These are phyloP conservation scores for Solea solea DNA, from an alignment of 2,113 vertebrate genomes.

Conservation along the genomic window DNA sequence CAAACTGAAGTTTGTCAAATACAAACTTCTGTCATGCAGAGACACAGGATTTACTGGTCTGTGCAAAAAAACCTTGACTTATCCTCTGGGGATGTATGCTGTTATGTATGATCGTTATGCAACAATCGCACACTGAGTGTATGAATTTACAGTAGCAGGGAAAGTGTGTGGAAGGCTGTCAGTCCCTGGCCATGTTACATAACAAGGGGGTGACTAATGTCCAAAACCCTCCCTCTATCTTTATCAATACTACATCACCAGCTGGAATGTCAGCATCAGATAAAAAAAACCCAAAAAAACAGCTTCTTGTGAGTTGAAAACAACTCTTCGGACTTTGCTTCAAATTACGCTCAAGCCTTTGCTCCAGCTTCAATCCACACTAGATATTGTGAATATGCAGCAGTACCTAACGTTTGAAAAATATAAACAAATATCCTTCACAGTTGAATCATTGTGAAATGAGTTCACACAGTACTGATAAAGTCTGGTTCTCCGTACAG, in stretches of 20 bases:
- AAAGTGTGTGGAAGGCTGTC: conserved; percentile 24
- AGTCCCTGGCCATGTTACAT: conserved; percentile 13
- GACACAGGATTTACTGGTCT: too few species aligned
- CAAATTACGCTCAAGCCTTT: conserved; percentile 7
- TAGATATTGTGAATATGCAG: conserved; percentile 4
- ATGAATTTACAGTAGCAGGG: conserved; percentile 16
- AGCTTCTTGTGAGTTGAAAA: conserved; percentile 1
- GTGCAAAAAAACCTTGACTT: too few species aligned
- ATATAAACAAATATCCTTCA: too few species aligned
- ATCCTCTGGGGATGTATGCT: too few species aligned
- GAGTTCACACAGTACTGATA: too few species aligned
- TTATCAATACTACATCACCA: conserved; percentile 21
- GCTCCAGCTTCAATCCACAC: conserved; percentile 9
- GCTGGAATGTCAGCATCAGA: conserved; percentile 12
- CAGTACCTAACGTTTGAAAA: too few species aligned
- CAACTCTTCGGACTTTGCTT: background rate
- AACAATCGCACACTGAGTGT: background rate
- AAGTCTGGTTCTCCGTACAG: too few species aligned
- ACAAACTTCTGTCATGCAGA: too few species aligned
- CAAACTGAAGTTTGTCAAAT: too few species aligned
- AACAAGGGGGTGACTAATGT: conserved; percentile 19
- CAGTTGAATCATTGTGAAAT: too few species aligned
- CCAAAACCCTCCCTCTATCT: conserved; percentile 3
- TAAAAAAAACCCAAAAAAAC: too few species aligned
- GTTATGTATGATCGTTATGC: too few species aligned